These are phyloP conservation scores for Salvator merianae DNA, from an alignment of 2,113 vertebrate species.

Conservation along the genomic window DNA sequence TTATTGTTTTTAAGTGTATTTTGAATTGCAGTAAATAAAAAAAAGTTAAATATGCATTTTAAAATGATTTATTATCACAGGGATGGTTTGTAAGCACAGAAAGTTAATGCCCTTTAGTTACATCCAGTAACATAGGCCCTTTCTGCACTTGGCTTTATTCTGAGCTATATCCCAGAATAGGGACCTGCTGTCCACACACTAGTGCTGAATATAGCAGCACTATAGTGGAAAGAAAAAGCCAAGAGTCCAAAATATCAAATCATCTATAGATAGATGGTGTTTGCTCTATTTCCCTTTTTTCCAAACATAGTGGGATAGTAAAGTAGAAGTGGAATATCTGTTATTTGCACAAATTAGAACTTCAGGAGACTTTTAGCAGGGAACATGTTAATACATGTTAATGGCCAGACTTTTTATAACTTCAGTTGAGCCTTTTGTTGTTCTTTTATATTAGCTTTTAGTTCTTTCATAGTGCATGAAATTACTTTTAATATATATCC, in stretches of 20 bases:
- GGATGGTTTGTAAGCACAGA: too few relatives aligned
- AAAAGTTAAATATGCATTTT: neutral
- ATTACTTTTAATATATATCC: neutral
- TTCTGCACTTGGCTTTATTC: too few relatives aligned
- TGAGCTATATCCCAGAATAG: too few relatives aligned
- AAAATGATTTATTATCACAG: neutral
- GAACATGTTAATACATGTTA: neutral
- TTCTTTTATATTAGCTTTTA: neutral
- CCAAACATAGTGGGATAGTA: neutral
- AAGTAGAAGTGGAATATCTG: neutral
- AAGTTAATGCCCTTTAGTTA: too few relatives aligned
- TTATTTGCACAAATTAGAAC: neutral
- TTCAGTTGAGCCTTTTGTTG: neutral
- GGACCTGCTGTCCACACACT: too few relatives aligned
- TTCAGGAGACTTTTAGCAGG: neutral
- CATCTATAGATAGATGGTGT: too few relatives aligned
- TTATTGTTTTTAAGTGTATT: neutral
- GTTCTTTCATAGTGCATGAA: neutral
- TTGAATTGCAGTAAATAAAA: neutral
- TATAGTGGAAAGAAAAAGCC: neutral
- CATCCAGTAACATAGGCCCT: too few relatives aligned
- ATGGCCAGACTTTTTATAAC: neutral
- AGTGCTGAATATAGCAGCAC: too few relatives aligned
- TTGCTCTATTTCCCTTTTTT: neutral
- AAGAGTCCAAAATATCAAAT: neutral